A percentile compares a stretch with the other conserved stretches of the same genome.
These are phyloP conservation scores for Iselma pallidipennis DNA, from an alignment of 2,888 invertebrate species.

Conservation along the genomic window DNA sequence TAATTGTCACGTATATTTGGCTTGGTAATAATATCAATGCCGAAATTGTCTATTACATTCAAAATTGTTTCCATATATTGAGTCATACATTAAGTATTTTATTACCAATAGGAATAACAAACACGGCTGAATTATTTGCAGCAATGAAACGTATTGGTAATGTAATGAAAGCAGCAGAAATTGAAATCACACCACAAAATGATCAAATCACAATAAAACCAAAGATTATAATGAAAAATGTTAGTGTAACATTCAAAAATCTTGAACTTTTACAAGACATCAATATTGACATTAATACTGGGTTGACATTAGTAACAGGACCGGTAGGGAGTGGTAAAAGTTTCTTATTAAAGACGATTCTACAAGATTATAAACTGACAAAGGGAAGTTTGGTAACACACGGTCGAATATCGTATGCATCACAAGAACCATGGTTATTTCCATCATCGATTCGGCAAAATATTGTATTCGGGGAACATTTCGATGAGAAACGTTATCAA, in stretches of 20 bases:
- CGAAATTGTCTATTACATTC: slow-evolving; percentile 20
- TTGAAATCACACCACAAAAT: slow-evolving; percentile 19
- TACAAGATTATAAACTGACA: slow-evolving; percentile 46
- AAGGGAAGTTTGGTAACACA: slow-evolving; percentile 52
- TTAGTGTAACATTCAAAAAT: slow-evolving; percentile 39
- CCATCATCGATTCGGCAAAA: too few species aligned
- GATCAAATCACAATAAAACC: slow-evolving; percentile 32
- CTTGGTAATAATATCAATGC: slow-evolving; percentile 18
- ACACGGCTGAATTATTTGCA: slow-evolving; percentile 75
- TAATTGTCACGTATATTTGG: slow-evolving; percentile 24
- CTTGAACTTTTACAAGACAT: slow-evolving; percentile 52
- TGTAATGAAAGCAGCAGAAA: slow-evolving; percentile 58
- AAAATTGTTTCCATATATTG: slow-evolving; percentile 12
- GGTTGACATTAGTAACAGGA: slow-evolving; percentile 61
- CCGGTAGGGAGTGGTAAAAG: slow-evolving; percentile 66
- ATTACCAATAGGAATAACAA: slow-evolving; percentile 80
- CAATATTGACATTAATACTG: slow-evolving; percentile 53
- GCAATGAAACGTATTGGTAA: slow-evolving; percentile 70
- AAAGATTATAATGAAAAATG: slow-evolving; percentile 33
- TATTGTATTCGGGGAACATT: slow-evolving; percentile 70
- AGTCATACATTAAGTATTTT: slow-evolving; percentile 45
- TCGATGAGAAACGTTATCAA: slow-evolving; percentile 60
- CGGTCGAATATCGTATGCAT: too few species aligned
- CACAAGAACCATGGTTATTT: too few species aligned
- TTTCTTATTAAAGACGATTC: slow-evolving; percentile 45